Percentiles rank a stretch among this genome's conserved stretches.
phyloP scores from a whole-genome alignment of 2,797 vertebrate species.

The Aythya fuligula region DNA sequence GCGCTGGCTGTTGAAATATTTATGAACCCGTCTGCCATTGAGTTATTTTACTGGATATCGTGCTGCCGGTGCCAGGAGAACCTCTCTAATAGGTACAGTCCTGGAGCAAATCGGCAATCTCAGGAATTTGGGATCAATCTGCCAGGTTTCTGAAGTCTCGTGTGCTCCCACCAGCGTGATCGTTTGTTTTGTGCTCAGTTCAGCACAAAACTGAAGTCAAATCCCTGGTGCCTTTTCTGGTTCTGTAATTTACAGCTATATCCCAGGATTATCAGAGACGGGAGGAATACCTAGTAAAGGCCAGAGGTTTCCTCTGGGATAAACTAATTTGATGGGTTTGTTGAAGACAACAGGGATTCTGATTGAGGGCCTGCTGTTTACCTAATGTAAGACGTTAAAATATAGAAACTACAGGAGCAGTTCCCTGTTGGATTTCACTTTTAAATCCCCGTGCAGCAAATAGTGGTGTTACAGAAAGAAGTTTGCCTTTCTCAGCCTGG shows the following conservation, averaged over 20 bases:
- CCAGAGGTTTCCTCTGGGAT: not conserved
- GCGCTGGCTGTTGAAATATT: conserved; percentile 29
- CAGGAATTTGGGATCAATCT: conserved; percentile 9
- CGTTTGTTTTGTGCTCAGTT: not conserved
- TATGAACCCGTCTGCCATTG: not conserved
- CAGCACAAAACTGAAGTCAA: not conserved
- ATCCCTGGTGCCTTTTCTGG: not conserved
- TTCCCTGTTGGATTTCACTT: not conserved
- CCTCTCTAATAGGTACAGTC: not conserved
- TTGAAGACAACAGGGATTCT: not conserved
- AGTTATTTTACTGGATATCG: not conserved
- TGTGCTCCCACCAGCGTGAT: not conserved
- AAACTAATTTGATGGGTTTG: not conserved
- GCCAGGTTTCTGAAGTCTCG: not conserved
- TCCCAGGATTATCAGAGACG: not conserved
- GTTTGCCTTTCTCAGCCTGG: not conserved
- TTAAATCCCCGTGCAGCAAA: not conserved
- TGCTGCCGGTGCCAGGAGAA: conserved; percentile 15
- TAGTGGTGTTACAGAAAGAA: not conserved
- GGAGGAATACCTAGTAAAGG: not conserved
- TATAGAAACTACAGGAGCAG: not conserved
- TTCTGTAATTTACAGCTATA: not conserved
- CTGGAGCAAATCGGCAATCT: conserved; percentile 10
- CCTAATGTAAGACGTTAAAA: not conserved
- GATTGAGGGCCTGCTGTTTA: not conserved